phyloP scores from a whole-genome alignment of 2,888 invertebrate genomes.

The Tricholauxania praeusta region DNA sequence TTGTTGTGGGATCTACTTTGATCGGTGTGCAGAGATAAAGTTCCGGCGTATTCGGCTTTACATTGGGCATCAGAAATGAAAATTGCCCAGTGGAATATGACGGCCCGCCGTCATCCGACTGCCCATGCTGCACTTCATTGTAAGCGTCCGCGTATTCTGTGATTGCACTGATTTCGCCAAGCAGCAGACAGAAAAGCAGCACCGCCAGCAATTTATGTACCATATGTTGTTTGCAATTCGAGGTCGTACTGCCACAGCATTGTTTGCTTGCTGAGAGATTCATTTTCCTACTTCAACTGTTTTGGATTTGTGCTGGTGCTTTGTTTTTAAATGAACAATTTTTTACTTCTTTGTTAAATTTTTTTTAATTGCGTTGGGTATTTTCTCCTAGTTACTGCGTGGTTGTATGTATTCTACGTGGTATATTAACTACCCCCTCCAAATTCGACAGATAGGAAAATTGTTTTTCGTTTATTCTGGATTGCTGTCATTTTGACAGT shows the following conservation, averaged over 20 bases:
- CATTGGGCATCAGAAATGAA: slow-evolving; percentile 85
- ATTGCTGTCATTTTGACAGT: too few species aligned
- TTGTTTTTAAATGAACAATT: not conserved
- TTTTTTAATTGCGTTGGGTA: too few species aligned
- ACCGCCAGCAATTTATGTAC: not conserved
- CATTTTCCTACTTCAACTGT: slow-evolving; percentile 4
- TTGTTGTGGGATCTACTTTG: slow-evolving; percentile 79
- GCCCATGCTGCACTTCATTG: slow-evolving; percentile 12
- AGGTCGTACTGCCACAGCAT: not conserved
- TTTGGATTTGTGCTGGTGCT: not conserved
- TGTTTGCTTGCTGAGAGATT: slow-evolving; percentile 11
- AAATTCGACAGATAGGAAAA: not conserved
- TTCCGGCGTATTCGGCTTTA: slow-evolving; percentile 84
- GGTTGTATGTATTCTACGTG: not conserved
- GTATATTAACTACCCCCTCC: not conserved
- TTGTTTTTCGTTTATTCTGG: too few species aligned
- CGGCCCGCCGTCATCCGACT: not conserved
- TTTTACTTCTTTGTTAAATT: not conserved
- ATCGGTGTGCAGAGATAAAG: slow-evolving; percentile 92
- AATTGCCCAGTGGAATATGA: slow-evolving; percentile 68
- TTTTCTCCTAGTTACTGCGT: slow-evolving; percentile 12
- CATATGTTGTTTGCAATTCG: not conserved
- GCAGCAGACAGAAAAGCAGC: not conserved
- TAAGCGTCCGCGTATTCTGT: slow-evolving; percentile 18
- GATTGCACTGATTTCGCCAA: slow-evolving; percentile 18